phyloP scores from a whole-genome alignment of 2,888 invertebrate genomes.

The Crioceris asparagi region DNA sequence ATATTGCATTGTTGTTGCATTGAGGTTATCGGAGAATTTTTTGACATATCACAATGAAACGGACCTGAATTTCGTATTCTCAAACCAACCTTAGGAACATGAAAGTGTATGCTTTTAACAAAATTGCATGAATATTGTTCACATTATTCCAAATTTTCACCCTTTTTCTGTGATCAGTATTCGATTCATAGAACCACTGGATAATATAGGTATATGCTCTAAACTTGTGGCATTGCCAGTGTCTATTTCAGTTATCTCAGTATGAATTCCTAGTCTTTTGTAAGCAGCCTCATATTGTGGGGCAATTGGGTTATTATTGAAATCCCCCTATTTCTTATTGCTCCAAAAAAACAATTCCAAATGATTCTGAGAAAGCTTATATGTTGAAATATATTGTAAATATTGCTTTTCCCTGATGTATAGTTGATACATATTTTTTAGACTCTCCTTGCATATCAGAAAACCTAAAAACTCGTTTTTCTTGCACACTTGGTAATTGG shows the following conservation, averaged over 20 bases:
- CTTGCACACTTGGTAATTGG: slow-evolving; percentile 6
- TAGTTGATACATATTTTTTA: too few species aligned
- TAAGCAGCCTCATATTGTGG: slow-evolving; percentile 9
- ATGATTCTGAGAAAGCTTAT: slow-evolving; percentile 10
- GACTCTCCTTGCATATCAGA: too few species aligned
- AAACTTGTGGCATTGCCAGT: slow-evolving; percentile 8
- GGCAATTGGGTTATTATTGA: slow-evolving; percentile 11
- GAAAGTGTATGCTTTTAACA: too few species aligned
- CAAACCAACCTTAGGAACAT: too few species aligned
- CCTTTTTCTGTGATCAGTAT: background rate
- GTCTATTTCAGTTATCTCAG: slow-evolving; percentile 6
- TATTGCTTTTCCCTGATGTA: too few species aligned
- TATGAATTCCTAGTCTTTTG: slow-evolving; percentile 9
- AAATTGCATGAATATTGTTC: background rate
- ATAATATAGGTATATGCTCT: slow-evolving; percentile 7
- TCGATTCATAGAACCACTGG: background rate
- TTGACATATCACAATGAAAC: too few species aligned
- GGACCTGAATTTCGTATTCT: too few species aligned
- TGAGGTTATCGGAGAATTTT: too few species aligned
- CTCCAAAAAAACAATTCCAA: slow-evolving; percentile 8
- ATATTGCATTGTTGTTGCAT: too few species aligned
- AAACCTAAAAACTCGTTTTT: slow-evolving; percentile 15
- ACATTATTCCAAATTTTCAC: background rate
- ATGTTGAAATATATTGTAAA: slow-evolving; percentile 9
- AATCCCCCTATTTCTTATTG: slow-evolving; percentile 6